Evolutionary conservation across 2,797 vertebrate genomes (phyloP).

Genomic region (Oryzias sinensis): DNA sequence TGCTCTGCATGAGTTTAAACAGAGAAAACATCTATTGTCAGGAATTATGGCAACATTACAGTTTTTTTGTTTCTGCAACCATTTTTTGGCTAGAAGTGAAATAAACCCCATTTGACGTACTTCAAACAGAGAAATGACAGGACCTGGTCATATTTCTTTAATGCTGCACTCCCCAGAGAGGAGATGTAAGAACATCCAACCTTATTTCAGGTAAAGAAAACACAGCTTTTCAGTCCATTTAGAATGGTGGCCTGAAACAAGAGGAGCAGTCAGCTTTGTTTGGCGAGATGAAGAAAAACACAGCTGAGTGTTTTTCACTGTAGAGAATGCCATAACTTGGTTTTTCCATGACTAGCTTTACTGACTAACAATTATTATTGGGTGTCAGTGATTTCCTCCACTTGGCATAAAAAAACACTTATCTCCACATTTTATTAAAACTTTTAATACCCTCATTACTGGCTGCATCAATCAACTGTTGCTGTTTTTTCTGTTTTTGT

Average conservation of each 20-base stretch:
- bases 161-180: slow-evolving; percentile 41
- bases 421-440: slow-evolving; percentile 18
- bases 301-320: slow-evolving; percentile 43
- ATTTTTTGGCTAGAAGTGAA: too few relatives aligned
- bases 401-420: slow-evolving; percentile 27
- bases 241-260: slow-evolving; percentile 72
- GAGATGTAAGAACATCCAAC: slow-evolving; percentile 57
- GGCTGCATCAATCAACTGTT: slow-evolving; percentile 18
- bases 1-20: too few relatives aligned
- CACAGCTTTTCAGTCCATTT: slow-evolving; percentile 49
- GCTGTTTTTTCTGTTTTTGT: slow-evolving; percentile 18
- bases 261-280: slow-evolving; percentile 66
- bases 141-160: slow-evolving; percentile 38
- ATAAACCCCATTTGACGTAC: slow-evolving; percentile 34
- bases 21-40: too few relatives aligned
- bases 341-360: slow-evolving; percentile 62
- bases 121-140: slow-evolving; percentile 35
- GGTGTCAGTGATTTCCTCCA: slow-evolving; percentile 45
- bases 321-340: slow-evolving; percentile 49
- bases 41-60: too few relatives aligned
- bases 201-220: slow-evolving; percentile 66
- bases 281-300: slow-evolving; percentile 69
- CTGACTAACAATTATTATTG: slow-evolving; percentile 50
- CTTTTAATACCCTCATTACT: background rate
- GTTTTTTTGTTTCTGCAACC: too few relatives aligned